phyloP scores from a whole-genome alignment of 2,797 vertebrate genomes.

The Chelonia mydas region DNA sequence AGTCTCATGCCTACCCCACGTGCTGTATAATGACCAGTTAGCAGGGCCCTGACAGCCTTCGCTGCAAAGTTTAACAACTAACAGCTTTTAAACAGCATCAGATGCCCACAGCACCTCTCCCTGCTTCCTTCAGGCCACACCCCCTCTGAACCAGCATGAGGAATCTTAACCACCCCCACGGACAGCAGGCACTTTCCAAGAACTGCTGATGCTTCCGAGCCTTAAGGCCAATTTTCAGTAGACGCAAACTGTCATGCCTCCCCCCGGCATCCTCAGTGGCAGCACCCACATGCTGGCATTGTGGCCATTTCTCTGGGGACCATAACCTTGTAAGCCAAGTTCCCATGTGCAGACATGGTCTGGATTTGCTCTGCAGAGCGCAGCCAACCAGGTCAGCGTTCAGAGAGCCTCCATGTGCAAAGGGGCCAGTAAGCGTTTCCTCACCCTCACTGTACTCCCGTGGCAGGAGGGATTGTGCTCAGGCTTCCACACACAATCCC shows the following conservation, averaged over 20 bases:
- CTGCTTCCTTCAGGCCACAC: neutral
- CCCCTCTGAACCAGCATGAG: too few species aligned
- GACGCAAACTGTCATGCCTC: too few species aligned
- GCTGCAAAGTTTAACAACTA: neutral
- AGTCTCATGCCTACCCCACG: neutral
- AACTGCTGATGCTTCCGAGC: neutral
- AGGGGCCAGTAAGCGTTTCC: neutral
- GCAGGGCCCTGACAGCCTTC: neutral
- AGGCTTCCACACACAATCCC: neutral
- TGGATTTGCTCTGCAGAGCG: neutral
- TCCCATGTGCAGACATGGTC: neutral
- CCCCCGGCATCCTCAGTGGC: neutral
- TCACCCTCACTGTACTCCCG: neutral
- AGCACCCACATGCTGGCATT: neutral
- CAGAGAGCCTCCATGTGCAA: rapidly evolving
- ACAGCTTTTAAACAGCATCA: neutral
- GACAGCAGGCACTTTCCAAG: neutral
- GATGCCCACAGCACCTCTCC: too few species aligned
- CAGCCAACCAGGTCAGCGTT: neutral
- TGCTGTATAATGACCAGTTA: neutral
- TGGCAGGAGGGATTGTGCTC: rapidly evolving
- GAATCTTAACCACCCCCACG: neutral
- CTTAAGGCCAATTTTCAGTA: neutral
- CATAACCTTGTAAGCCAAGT: neutral
- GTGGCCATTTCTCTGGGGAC: neutral